Evolutionary conservation across 2,113 vertebrate species (phyloP).

Genomic region (Turdus rufiventris): DNA sequence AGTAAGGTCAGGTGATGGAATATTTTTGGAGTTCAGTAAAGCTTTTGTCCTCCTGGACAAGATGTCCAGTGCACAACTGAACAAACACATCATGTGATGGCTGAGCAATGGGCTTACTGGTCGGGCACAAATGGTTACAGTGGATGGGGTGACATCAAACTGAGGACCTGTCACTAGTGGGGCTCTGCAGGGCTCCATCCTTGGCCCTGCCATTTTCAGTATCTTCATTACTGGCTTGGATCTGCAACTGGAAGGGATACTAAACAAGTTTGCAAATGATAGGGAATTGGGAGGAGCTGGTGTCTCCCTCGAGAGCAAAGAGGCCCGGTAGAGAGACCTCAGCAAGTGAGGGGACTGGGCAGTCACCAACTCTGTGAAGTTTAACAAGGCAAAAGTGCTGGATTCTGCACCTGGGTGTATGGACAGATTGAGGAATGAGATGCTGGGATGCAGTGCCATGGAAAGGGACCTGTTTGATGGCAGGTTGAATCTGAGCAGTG

Average conservation of each 20-base stretch:
- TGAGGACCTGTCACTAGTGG: neutral
- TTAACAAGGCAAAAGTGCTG: fast-evolving
- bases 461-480: fast-evolving
- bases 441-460: neutral
- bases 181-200: neutral
- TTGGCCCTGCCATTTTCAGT: fast-evolving
- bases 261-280: neutral
- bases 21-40: neutral
- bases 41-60: neutral
- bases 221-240: neutral
- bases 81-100: neutral
- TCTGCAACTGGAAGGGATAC: neutral
- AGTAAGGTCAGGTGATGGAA: neutral
- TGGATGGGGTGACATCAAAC: neutral
- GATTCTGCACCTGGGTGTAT: neutral
- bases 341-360: neutral
- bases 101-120: fast-evolving
- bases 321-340: neutral
- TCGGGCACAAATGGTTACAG: neutral
- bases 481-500: fast-evolving
- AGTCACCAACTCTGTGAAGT: neutral
- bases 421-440: neutral
- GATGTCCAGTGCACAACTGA: neutral
- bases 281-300: neutral
- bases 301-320: fast-evolving